Percentiles rank a stretch among this genome's conserved stretches.
Conservation (phyloP, 2,888 invertebrate genomes). For the Tipula lateralis region DNA sequence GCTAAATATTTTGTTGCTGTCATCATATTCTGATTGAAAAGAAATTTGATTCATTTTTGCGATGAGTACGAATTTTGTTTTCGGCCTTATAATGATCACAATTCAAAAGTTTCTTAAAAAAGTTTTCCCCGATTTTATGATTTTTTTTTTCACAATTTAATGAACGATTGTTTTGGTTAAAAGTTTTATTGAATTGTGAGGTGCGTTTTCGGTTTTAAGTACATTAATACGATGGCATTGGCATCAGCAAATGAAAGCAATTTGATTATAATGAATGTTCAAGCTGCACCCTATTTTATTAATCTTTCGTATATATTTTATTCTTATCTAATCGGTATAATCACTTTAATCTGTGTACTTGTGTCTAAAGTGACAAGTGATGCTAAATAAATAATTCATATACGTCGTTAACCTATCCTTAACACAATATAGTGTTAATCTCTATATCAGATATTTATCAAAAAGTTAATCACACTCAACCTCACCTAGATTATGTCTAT, state of each 20-base stretch:
- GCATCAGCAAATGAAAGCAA: neutral
- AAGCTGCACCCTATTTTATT: no score
- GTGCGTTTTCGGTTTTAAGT: neutral
- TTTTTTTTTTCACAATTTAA: neutral
- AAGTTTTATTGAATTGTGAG: neutral
- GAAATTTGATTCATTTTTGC: neutral
- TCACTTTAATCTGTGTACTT: no score
- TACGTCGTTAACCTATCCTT: no score
- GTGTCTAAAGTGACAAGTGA: no score
- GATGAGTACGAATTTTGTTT: neutral
- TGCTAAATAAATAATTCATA: no score
- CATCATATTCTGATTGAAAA: neutral
- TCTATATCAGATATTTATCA: no score
- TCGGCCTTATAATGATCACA: conserved; percentile 6
- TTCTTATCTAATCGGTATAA: no score
- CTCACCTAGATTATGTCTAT: no score
- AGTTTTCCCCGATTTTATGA: neutral
- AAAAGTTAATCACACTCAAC: no score
- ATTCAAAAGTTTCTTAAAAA: neutral
- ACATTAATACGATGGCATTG: neutral
- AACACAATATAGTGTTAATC: no score
- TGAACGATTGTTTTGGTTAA: neutral
- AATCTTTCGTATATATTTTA: no score
- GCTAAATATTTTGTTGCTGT: neutral
- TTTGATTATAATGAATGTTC: no score